These are phyloP conservation scores for Amphimallon solstitiale DNA, from an alignment of 2,888 invertebrate genomes.

Conservation along the genomic window DNA sequence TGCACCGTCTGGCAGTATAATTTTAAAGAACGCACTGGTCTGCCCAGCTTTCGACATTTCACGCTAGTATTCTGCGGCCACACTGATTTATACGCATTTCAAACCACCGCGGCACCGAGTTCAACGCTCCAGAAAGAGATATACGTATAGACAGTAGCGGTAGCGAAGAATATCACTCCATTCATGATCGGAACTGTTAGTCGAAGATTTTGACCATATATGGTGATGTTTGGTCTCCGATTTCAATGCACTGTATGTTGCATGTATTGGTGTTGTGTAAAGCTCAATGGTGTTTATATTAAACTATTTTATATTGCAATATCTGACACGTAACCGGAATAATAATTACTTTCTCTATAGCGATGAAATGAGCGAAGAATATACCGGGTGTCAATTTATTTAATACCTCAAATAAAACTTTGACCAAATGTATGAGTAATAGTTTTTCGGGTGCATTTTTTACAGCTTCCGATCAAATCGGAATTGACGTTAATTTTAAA, in stretches of 20 bases:
- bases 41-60: neutral
- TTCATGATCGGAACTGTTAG: slow-evolving; percentile 27
- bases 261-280: neutral
- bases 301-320: slow-evolving; percentile 17
- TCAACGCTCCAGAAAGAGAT: slow-evolving; percentile 25
- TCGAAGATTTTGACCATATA: slow-evolving; percentile 28
- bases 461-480: too few relatives aligned
- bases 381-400: neutral
- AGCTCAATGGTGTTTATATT: slow-evolving; percentile 23
- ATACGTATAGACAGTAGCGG: slow-evolving; percentile 4
- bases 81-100: neutral
- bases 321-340: slow-evolving; percentile 8
- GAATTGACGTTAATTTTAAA: too few relatives aligned
- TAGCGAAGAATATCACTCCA: slow-evolving; percentile 23
- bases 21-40: neutral
- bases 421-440: too few relatives aligned
- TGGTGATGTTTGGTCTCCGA: slow-evolving; percentile 22
- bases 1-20: slow-evolving; percentile 9
- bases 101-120: neutral
- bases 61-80: neutral
- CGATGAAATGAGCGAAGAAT: neutral
- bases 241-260: slow-evolving; percentile 12
- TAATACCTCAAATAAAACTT: too few relatives aligned
- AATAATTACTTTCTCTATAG: too few relatives aligned
- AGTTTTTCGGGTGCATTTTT: too few relatives aligned